These are phyloP conservation scores for Coreoperca whiteheadi DNA, from an alignment of 2,113 vertebrate species.

Conservation along the genomic window DNA sequence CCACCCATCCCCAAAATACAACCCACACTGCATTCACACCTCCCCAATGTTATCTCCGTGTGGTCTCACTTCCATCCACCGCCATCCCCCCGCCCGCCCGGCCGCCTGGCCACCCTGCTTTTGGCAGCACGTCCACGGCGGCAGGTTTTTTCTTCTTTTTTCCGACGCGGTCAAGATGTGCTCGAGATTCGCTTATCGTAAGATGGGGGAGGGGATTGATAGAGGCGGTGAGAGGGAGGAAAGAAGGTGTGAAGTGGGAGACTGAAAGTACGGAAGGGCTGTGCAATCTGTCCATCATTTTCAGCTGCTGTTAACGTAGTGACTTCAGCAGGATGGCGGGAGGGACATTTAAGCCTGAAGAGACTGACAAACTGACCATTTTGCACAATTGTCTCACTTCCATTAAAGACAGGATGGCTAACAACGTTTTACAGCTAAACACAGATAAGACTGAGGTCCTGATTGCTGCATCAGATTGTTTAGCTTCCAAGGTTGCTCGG, in stretches of 20 bases:
- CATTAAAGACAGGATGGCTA: too few species aligned
- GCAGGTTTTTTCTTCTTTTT: constrained; percentile 20
- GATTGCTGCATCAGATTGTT: too few species aligned
- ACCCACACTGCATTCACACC: constrained; percentile 53
- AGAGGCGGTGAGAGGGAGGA: constrained; percentile 6
- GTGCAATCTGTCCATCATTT: constrained; percentile 49
- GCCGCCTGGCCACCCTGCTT: constrained; percentile 32
- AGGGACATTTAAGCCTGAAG: too few species aligned
- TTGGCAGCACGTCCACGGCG: constrained; percentile 24
- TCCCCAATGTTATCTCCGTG: constrained; percentile 53
- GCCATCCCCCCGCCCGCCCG: too few species aligned
- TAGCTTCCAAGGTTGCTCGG: too few species aligned
- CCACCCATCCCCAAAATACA: constrained; percentile 43
- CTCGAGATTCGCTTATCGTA: constrained; percentile 71
- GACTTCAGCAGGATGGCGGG: constrained; percentile 61
- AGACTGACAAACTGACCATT: too few species aligned
- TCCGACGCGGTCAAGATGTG: constrained; percentile 65
- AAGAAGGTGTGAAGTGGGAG: constrained; percentile 4
- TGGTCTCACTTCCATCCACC: constrained; percentile 37
- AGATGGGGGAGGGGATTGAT: constrained; percentile 30
- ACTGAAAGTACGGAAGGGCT: neutral
- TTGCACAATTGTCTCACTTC: too few species aligned
- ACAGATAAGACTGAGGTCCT: too few species aligned
- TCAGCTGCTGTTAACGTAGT: constrained; percentile 71
- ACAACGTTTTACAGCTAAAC: too few species aligned